Evolutionary conservation across 2,888 invertebrate genomes (phyloP).

Genomic region (Lacanobia wlatinum): DNA sequence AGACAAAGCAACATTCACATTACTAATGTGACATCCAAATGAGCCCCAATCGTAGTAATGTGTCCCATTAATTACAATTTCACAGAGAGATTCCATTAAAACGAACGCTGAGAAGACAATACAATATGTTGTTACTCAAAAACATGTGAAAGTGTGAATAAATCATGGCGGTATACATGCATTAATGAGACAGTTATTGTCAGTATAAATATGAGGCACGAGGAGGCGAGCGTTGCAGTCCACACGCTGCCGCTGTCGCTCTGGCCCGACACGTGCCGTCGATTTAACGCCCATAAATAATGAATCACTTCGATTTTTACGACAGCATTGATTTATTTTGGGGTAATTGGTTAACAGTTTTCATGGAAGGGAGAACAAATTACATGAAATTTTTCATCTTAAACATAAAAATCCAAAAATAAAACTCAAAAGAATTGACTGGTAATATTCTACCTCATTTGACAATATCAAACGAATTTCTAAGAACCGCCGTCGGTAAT

Average conservation of each 20-base stretch:
- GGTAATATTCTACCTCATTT: not conserved
- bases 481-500: not conserved
- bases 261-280: slow-evolving; percentile 69
- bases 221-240: slow-evolving; percentile 63
- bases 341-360: slow-evolving; percentile 32
- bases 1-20: slow-evolving; percentile 29
- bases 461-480: slow-evolving; percentile 2
- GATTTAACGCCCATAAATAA: slow-evolving; percentile 72
- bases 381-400: not conserved
- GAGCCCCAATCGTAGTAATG: slow-evolving; percentile 37
- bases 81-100: slow-evolving; percentile 27
- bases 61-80: slow-evolving; percentile 22
- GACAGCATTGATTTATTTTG: slow-evolving; percentile 53
- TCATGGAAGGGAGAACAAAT: slow-evolving; percentile 24
- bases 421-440: not conserved
- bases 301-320: slow-evolving; percentile 68
- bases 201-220: slow-evolving; percentile 72
- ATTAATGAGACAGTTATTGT: slow-evolving; percentile 79
- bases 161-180: slow-evolving; percentile 65
- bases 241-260: slow-evolving; percentile 16
- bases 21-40: slow-evolving; percentile 43
- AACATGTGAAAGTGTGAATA: slow-evolving; percentile 51
- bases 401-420: not conserved
- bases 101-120: slow-evolving; percentile 35
- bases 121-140: slow-evolving; percentile 48